These are phyloP conservation scores for Oncorhynchus nerka DNA, from an alignment of 2,113 vertebrate genomes.

Conservation along the genomic window DNA sequence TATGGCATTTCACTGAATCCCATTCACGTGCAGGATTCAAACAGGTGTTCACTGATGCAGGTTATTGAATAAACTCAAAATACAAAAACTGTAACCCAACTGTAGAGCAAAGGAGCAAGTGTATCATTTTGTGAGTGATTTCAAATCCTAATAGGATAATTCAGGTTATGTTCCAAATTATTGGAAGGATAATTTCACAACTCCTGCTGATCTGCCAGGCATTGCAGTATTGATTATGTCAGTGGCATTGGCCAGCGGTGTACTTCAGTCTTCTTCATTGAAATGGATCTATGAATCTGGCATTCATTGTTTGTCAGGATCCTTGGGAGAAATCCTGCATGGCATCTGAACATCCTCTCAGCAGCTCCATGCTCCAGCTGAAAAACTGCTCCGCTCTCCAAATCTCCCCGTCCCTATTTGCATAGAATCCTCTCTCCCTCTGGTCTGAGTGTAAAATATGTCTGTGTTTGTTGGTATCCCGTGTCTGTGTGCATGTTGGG, in stretches of 20 bases:
- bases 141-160: not conserved
- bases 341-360: constrained; percentile 11
- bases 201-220: not conserved
- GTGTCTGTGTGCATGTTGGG: not conserved
- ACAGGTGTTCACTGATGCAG: not conserved
- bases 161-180: not conserved
- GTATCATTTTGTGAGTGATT: not conserved
- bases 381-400: not conserved
- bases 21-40: not conserved
- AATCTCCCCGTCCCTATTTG: constrained; percentile 5
- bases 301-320: constrained; percentile 5
- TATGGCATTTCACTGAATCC: constrained; percentile 59
- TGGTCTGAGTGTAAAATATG: not conserved
- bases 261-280: constrained; percentile 28
- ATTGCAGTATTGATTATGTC: not conserved
- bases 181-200: not conserved
- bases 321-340: constrained; percentile 1
- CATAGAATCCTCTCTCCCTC: not conserved
- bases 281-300: constrained; percentile 5
- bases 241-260: constrained; percentile 9
- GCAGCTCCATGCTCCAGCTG: constrained; percentile 6
- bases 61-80: not conserved
- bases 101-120: not conserved
- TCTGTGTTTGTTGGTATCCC: not conserved
- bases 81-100: not conserved